These are phyloP conservation scores for Sebastiscus tertius DNA, from an alignment of 2,797 vertebrate species.

Conservation along the genomic window DNA sequence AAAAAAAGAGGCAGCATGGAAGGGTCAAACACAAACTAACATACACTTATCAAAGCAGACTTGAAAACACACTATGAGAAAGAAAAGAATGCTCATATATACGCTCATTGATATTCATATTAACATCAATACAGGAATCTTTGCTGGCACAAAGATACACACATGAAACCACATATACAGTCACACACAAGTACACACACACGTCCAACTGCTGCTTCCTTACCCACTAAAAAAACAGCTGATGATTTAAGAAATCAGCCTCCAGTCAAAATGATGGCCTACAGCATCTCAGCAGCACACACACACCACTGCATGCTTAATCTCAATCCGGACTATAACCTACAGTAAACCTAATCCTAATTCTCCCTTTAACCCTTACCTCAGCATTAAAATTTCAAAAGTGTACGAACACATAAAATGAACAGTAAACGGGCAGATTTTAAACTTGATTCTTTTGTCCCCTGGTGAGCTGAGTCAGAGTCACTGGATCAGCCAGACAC, in stretches of 20 bases:
- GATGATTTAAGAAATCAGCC: background rate
- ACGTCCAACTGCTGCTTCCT: background rate
- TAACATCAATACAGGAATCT: background rate
- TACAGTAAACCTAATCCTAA: conserved; percentile 29
- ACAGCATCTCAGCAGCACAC: background rate
- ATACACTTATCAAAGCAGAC: background rate
- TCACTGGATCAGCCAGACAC: background rate
- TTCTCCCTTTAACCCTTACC: background rate
- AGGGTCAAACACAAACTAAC: conserved; percentile 32
- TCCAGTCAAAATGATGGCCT: background rate
- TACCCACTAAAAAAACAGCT: background rate
- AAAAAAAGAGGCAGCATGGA: conserved; percentile 28
- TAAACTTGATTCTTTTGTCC: background rate
- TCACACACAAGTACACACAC: background rate
- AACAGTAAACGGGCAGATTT: background rate
- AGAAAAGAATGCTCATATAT: background rate
- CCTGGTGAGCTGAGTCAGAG: background rate
- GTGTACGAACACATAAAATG: background rate
- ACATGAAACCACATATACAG: background rate
- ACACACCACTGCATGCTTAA: background rate
- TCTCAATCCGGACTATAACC: conserved; percentile 5
- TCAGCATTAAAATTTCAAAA: conserved; percentile 29
- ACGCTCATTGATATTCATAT: background rate
- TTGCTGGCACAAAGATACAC: background rate
- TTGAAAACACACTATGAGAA: background rate